Evolutionary conservation across 2,797 vertebrate genomes (phyloP), one percentile per base, ranked within the genome.

Genomic region (Crocodylus rhombifer): DNA sequence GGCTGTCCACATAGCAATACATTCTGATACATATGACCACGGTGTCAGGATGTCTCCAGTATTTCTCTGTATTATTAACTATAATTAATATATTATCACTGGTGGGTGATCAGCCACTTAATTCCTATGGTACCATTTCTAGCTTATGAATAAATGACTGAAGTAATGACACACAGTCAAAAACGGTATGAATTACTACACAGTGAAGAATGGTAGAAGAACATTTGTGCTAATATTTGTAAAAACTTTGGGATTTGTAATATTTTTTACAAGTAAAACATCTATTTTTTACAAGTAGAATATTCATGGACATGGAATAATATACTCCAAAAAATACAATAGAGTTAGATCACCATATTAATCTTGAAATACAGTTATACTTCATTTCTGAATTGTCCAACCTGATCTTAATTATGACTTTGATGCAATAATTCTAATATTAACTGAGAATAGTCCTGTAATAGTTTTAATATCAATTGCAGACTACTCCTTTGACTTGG

Each of bases 101-200:
- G 2, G n/a, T 60, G 26, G 0, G 0, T 67, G 15, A 55, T 3
- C 10, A 3, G 17, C 71, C 4, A 11, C 20, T 81, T 91, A 73
- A 82, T 75, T 60, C 18, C 76, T 6, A 4, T 55, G 16, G 30
- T 3, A 0, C 2, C 3, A 23, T 73, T 87, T 85, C 6, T 62
- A 86, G 69, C 26, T 42, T 7, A 1, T 62, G 13, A 15, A 0
- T 6, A 63, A 62, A 57, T 67, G 36, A 30, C 23, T 9, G 7
- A 25, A 33, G 21, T 25, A 5, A 42, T 13, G 2, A 5, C 7
- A 81, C 36, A 15, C 20, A 71, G 0, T 17, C 73, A 89, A 65
- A 81, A 28, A 8, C 6, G 18, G 12, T 62, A 21, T n/a, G 92
- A 88, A 57, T 58, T 56, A 25, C 17, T 0, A 51, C 42, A 51